Base-by-base conservation (phyloP, 2,888 invertebrate species). In the Ramazzottius varieornatus region DNA sequence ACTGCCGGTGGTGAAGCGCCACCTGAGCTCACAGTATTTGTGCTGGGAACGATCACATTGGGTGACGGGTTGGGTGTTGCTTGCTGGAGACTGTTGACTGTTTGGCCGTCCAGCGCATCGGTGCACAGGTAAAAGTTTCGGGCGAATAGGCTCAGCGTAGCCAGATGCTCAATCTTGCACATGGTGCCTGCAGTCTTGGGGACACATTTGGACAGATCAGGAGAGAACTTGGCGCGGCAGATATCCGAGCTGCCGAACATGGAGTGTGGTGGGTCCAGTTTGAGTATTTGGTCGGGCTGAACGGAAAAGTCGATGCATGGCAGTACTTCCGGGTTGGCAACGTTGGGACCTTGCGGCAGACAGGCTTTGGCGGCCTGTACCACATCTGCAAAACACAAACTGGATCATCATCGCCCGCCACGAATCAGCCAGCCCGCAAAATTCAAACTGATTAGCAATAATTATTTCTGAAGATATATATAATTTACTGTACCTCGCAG, bases 201-300 rank as follows among this genome's bases (percentile, higher is more conserved):
- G 8, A 29, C 29, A 29, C 54, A 54, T 29, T 54, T 54, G 29
- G 24, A 54, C 54, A 54, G 8, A 29, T 54, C 54, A 4, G 54
- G 40, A 40, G 13, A 13, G 13, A 40, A 40, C 40, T 40, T 8
- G 20, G 13, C 13, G 20, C 54, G 13, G 54, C 54, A 54, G 29
- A 54, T 54, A 4, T 54, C 54, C 20, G 20, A 8, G 54, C 54
- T 54, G n/a, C 54, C 54, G 54, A 54, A 54, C 54, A 54, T 54
- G 54, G 54, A 54, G 24, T 54, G 54, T 8, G 54, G 54, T 8
- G 8, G 16, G 20, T 54, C 54, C n/a, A 54, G 29, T 29, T 54
- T 54, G 4, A 54, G 29, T 4, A 54, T 4, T 24, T 54, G 54
- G 8, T 54, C 54, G 20, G 54, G 54, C 24, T 8, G 8, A 24